Evolutionary conservation across 2,888 invertebrate genomes (phyloP).

Genomic region (Anodontia alba): DNA sequence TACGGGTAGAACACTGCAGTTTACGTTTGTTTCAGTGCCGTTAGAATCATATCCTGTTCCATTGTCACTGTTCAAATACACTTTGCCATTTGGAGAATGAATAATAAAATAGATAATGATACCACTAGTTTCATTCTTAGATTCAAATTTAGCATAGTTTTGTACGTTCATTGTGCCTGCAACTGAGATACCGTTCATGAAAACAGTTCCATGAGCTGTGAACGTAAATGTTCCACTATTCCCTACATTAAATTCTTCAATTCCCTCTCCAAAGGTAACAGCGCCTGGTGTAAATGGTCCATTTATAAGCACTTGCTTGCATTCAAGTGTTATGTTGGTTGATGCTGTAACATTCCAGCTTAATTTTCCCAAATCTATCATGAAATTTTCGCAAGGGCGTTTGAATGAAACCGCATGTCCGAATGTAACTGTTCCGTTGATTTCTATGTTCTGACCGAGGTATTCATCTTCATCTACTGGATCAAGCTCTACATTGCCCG

Average conservation of each 20-base stretch:
- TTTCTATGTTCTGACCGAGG: slow-evolving; percentile 56
- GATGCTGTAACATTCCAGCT: slow-evolving; percentile 48
- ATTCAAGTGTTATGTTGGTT: slow-evolving; percentile 55
- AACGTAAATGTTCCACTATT: slow-evolving; percentile 57
- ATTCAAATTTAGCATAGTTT: slow-evolving; percentile 61
- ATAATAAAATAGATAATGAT: slow-evolving; percentile 54
- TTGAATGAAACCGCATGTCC: slow-evolving; percentile 53
- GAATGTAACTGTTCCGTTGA: slow-evolving; percentile 59
- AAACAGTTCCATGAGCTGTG: slow-evolving; percentile 56
- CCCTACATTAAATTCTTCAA: slow-evolving; percentile 55
- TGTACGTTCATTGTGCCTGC: slow-evolving; percentile 60
- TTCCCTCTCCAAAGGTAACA: slow-evolving; percentile 58
- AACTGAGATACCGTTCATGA: slow-evolving; percentile 54
- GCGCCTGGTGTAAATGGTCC: slow-evolving; percentile 58
- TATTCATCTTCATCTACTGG: slow-evolving; percentile 53
- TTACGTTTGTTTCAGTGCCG: slow-evolving; percentile 22
- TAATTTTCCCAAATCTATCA: slow-evolving; percentile 49
- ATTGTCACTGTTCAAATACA: slow-evolving; percentile 56
- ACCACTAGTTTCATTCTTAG: slow-evolving; percentile 47
- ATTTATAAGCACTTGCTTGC: slow-evolving; percentile 65
- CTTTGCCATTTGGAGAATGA: slow-evolving; percentile 50
- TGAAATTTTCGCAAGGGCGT: slow-evolving; percentile 59
- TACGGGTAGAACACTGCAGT: slow-evolving; percentile 52
- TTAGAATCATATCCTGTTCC: slow-evolving; percentile 31
- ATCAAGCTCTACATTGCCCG: slow-evolving; percentile 56